Percentiles rank a stretch among this genome's conserved stretches.
Evolutionary conservation across 1,140 invertebrate genomes (phyloP).

Genomic region (Drosophila teissieri): DNA sequence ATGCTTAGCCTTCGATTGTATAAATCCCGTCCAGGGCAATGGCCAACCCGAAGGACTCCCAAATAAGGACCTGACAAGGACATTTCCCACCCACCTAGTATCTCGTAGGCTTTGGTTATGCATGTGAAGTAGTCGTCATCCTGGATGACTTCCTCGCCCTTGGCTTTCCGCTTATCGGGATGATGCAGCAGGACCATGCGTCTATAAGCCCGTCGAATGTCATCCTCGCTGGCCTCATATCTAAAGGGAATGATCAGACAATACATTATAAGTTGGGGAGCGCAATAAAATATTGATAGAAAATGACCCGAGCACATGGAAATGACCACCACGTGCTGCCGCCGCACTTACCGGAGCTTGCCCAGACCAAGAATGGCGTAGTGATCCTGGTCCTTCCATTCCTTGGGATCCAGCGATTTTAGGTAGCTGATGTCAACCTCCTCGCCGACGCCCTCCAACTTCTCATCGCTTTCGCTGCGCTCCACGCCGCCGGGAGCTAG

Average conservation of each 20-base stretch:
- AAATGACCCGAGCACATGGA: background rate
- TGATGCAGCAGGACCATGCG: conserved; percentile 97
- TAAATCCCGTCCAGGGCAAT: background rate
- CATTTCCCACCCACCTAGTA: conserved; percentile 63
- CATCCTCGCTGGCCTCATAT: conserved; percentile 93
- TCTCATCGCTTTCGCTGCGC: conserved; percentile 74
- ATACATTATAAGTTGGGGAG: conserved; percentile 3
- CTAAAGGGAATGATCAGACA: conserved; percentile 40
- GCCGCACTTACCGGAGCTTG: conserved; percentile 87
- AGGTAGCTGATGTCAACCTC: conserved; percentile 94
- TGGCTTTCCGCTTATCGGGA: conserved; percentile 97
- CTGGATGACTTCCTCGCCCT: conserved; percentile 92
- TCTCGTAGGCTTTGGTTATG: conserved; percentile 98
- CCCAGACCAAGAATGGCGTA: conserved; percentile 96
- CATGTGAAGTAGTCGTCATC: conserved; percentile 99
- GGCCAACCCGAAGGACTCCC: background rate
- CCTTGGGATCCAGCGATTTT: conserved; percentile 95
- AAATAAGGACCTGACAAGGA: background rate
- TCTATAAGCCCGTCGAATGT: conserved; percentile 96
- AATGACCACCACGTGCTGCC: background rate
- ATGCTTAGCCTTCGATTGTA: too few relatives aligned
- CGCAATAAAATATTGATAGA: background rate
- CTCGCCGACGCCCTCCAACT: conserved; percentile 84
- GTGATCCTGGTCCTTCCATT: conserved; percentile 99
- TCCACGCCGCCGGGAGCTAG: conserved; percentile 63